These are phyloP conservation scores for Nerophis lumbriciformis DNA, from an alignment of 2,113 vertebrate species.

Conservation along the genomic window DNA sequence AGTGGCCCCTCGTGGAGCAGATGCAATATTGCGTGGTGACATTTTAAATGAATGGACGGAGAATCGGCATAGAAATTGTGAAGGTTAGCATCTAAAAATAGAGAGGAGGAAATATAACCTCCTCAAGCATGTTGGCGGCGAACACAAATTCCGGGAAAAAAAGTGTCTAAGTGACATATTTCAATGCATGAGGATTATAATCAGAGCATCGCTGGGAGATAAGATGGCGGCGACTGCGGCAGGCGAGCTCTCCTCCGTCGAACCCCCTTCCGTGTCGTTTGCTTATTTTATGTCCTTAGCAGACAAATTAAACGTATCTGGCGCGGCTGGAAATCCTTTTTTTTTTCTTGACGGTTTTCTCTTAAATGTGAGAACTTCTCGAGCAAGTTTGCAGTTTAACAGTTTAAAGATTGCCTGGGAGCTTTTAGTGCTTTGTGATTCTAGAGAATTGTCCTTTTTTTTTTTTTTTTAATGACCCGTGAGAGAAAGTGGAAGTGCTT, in stretches of 20 bases:
- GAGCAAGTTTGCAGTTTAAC: too few relatives aligned
- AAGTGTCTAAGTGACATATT: background rate
- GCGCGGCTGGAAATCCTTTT: too few relatives aligned
- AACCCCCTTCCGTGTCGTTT: too few relatives aligned
- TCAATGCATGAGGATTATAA: too few relatives aligned
- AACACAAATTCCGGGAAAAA: background rate
- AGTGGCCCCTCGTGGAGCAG: background rate
- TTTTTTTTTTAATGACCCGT: background rate
- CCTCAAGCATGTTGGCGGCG: background rate
- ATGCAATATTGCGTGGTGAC: slow-evolving; percentile 38
- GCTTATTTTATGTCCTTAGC: too few relatives aligned
- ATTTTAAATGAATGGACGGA: slow-evolving; percentile 57
- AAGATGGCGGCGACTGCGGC: too few relatives aligned
- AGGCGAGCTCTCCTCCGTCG: too few relatives aligned
- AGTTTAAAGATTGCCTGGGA: too few relatives aligned
- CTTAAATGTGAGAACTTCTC: too few relatives aligned
- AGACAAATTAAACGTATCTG: too few relatives aligned
- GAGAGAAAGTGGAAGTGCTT: background rate
- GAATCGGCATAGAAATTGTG: slow-evolving; percentile 44
- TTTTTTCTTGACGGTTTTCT: too few relatives aligned
- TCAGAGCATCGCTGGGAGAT: too few relatives aligned
- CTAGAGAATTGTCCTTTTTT: background rate
- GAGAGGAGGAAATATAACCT: slow-evolving; percentile 9
- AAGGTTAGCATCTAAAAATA: slow-evolving; percentile 60
- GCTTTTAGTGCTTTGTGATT: background rate